Evolutionary conservation across 1,140 invertebrate genomes (phyloP).

Genomic region (Lethrus apterus): DNA sequence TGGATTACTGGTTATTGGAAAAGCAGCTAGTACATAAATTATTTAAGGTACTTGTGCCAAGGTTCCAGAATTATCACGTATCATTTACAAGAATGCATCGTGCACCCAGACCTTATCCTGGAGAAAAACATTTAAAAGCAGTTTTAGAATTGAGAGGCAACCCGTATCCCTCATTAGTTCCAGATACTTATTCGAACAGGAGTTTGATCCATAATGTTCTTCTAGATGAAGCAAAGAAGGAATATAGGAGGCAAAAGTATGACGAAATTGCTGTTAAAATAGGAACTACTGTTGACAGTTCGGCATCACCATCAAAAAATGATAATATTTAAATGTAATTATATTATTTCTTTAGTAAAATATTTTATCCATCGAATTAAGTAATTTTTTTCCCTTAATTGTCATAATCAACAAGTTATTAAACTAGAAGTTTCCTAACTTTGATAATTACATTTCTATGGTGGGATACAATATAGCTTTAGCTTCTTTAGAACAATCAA

Average conservation of each 20-base stretch:
- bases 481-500: no score
- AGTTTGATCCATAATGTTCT: slow-evolving; percentile 63
- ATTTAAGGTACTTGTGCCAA: slow-evolving; percentile 84
- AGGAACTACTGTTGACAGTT: no score
- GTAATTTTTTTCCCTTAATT: no score
- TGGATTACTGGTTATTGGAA: slow-evolving; percentile 81
- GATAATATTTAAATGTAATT: no score
- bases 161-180: slow-evolving; percentile 54
- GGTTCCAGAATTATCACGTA: slow-evolving; percentile 62
- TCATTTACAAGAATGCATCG: slow-evolving; percentile 68
- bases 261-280: slow-evolving; percentile 37
- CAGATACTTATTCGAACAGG: slow-evolving; percentile 49
- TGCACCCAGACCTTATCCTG: slow-evolving; percentile 57
- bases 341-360: no score
- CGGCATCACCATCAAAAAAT: not conserved
- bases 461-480: no score
- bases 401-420: no score
- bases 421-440: no score
- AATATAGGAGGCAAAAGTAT: slow-evolving; percentile 45
- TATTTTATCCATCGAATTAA: not conserved
- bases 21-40: slow-evolving; percentile 87
- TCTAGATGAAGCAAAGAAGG: slow-evolving; percentile 64
- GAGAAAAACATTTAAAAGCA: slow-evolving; percentile 44
- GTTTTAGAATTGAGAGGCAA: slow-evolving; percentile 76
- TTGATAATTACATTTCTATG: no score